These are phyloP conservation scores for Anarhynchus alexandrinus DNA, from an alignment of 2,113 vertebrate species.

Conservation along the genomic window DNA sequence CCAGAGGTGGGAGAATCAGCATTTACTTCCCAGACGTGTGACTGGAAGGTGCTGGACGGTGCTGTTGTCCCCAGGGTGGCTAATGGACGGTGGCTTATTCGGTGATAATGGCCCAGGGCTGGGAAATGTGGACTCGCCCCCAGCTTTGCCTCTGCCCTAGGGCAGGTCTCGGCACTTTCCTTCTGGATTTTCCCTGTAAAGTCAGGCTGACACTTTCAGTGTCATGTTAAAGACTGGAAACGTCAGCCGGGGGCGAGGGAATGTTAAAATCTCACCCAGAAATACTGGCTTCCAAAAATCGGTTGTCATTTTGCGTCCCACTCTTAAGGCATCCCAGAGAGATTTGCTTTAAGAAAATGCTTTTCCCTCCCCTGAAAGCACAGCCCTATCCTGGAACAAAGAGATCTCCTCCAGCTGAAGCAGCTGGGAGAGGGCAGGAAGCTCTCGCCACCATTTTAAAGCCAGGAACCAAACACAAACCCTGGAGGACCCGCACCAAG, in stretches of 20 bases:
- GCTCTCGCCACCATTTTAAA: background rate
- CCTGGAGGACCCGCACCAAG: background rate
- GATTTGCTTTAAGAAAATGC: background rate
- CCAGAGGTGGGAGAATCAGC: background rate
- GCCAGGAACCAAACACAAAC: background rate
- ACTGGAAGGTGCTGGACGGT: background rate
- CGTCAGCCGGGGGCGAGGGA: rapidly evolving
- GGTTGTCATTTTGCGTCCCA: background rate
- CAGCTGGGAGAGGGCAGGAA: background rate
- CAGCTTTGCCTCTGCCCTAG: background rate
- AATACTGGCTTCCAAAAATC: background rate
- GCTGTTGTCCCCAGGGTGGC: background rate
- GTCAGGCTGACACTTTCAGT: background rate
- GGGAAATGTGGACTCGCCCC: background rate
- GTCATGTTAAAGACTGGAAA: background rate
- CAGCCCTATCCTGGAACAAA: background rate
- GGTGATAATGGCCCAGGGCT: background rate
- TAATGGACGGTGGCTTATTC: background rate
- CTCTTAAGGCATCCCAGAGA: background rate
- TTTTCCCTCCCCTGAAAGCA: background rate
- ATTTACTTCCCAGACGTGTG: background rate
- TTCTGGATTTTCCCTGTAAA: background rate
- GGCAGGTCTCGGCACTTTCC: background rate
- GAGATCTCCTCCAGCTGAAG: background rate
- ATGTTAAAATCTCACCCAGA: background rate